Conservation (phyloP, 2,888 invertebrate species). For the Orchesella flavescens region DNA sequence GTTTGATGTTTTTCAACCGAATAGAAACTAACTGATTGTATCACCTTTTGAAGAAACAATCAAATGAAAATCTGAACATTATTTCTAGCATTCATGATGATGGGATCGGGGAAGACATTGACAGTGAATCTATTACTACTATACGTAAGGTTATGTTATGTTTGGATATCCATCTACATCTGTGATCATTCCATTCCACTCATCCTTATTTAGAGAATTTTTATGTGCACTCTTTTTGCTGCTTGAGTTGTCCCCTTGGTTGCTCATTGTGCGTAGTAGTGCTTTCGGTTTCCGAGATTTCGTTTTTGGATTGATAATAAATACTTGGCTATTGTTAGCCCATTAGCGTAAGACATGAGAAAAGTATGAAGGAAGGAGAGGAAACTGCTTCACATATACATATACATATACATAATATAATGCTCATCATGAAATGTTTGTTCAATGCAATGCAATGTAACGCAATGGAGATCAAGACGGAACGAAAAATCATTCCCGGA, state of each 20-base stretch:
- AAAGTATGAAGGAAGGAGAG: neutral
- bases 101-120: neutral
- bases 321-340: conserved; percentile 1
- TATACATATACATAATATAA: no score
- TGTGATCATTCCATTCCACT: neutral
- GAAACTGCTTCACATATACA: no score
- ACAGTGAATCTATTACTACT: no score
- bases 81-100: neutral
- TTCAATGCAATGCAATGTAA: neutral
- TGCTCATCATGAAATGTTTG: neutral
- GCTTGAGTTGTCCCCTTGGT: neutral
- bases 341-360: neutral
- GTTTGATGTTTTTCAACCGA: no score
- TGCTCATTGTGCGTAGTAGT: neutral
- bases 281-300: neutral
- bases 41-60: no score
- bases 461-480: conserved; percentile 23
- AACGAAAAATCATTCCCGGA: conserved; percentile 26
- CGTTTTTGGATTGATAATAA: neutral
- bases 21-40: no score
- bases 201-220: neutral
- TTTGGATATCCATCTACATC: no score
- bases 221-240: neutral
- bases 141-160: no score
- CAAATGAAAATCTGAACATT: no score